phyloP scores from a whole-genome alignment of 2,888 invertebrate species.

The Leptinotarsa rubiginosa region DNA sequence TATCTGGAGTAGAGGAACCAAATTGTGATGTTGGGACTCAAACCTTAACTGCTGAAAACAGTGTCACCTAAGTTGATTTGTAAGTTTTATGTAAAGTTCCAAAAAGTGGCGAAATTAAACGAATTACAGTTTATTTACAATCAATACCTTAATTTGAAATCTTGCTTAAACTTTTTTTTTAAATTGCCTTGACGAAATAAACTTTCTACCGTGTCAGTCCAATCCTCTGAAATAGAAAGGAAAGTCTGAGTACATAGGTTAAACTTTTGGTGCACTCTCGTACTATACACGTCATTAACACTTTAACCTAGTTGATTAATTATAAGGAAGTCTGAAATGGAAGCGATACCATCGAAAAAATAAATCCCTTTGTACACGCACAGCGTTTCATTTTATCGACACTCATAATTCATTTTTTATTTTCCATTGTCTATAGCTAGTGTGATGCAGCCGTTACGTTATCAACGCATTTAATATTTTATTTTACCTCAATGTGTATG shows the following conservation, averaged over 20 bases:
- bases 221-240: not conserved
- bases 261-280: not conserved
- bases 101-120: too few species aligned
- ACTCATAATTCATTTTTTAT: constrained; percentile 16
- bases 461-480: not conserved
- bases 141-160: too few species aligned
- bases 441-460: not conserved
- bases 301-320: constrained; percentile 17
- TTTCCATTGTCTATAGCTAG: constrained; percentile 18
- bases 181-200: too few species aligned
- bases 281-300: constrained; percentile 12
- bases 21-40: too few species aligned
- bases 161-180: too few species aligned
- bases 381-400: constrained; percentile 15
- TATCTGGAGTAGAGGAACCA: too few species aligned
- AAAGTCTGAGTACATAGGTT: not conserved
- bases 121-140: too few species aligned
- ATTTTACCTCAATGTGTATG: not conserved
- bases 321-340: constrained; percentile 8
- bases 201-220: too few species aligned
- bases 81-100: too few species aligned
- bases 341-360: constrained; percentile 20
- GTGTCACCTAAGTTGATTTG: too few species aligned
- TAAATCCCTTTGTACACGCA: constrained; percentile 18
- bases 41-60: too few species aligned